These are phyloP conservation scores for Leptopterna dolabrata DNA, from an alignment of 2,888 invertebrate species.

Conservation along the genomic window DNA sequence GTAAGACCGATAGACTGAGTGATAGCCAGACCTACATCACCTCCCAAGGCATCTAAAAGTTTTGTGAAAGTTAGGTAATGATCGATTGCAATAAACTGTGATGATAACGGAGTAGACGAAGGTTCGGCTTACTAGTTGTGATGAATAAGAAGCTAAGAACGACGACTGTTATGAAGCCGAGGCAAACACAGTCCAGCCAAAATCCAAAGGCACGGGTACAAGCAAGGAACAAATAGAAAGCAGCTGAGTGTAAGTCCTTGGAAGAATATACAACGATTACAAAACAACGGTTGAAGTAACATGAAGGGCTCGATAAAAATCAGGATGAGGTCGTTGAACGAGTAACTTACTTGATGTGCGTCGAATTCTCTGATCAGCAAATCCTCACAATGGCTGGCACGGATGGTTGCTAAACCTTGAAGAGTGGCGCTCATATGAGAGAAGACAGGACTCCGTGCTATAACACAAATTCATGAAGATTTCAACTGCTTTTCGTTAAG, in stretches of 20 bases:
- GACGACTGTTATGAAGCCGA: constrained; percentile 85
- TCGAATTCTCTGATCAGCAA: constrained; percentile 84
- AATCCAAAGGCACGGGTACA: constrained; percentile 94
- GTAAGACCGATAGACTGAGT: constrained; percentile 83
- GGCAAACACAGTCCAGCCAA: constrained; percentile 90
- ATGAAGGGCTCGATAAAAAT: neutral
- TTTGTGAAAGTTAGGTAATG: neutral
- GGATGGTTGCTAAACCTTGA: constrained; percentile 89
- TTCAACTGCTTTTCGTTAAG: no score
- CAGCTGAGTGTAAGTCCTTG: constrained; percentile 71
- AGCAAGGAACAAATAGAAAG: constrained; percentile 91
- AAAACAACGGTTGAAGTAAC: neutral
- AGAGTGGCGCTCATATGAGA: constrained; percentile 89
- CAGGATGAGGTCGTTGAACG: neutral
- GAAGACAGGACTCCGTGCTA: constrained; percentile 94
- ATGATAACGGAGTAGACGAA: no score
- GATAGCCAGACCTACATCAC: constrained; percentile 82
- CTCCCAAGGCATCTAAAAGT: constrained; percentile 68
- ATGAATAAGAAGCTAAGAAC: constrained; percentile 84
- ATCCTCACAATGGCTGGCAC: constrained; percentile 85
- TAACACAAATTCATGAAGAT: neutral
- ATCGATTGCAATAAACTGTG: no score
- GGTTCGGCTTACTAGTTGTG: constrained; percentile 39
- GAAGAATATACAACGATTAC: neutral
- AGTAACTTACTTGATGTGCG: constrained; percentile 75